Percentiles rank a stretch among this genome's conserved stretches.
phyloP scores from a whole-genome alignment of 64 coral and sea anemone species.

The Pocillopora damicornis region DNA sequence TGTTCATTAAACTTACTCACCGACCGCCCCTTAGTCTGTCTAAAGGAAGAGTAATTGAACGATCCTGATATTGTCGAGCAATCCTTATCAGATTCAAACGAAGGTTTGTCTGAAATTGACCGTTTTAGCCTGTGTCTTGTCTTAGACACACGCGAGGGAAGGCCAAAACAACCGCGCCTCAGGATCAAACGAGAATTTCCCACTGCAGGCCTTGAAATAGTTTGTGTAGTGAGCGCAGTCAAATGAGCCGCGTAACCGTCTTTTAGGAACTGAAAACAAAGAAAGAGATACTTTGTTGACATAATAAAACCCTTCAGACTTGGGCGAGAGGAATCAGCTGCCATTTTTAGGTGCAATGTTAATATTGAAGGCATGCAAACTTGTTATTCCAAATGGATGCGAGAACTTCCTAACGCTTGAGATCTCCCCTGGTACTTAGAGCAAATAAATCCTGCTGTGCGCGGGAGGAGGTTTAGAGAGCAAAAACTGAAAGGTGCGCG shows the following conservation, averaged over 20 bases:
- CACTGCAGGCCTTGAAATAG: conserved; percentile 59
- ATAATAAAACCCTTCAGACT: neutral
- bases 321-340: no score
- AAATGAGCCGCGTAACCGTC: conserved; percentile 95
- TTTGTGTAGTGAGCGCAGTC: conserved; percentile 55
- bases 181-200: conserved; percentile 88
- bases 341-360: no score
- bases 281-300: neutral
- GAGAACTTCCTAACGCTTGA: no score
- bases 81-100: conserved; percentile 32
- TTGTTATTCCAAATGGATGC: no score
- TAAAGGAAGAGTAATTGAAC: conserved; percentile 81
- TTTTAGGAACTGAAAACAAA: conserved; percentile 69
- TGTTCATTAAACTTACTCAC: conserved; percentile 49
- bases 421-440: neutral
- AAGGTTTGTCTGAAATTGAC: conserved; percentile 65
- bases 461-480: neutral
- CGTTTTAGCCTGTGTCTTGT: conserved; percentile 73
- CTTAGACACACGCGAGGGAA: conserved; percentile 60
- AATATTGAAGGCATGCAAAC: no score
- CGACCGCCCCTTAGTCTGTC: conserved; percentile 66
- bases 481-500: no score
- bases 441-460: neutral
- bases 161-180: conserved; percentile 82
- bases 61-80: conserved; percentile 48